Conservation (phyloP, 2,888 invertebrate species). For the Amiota mariae region DNA sequence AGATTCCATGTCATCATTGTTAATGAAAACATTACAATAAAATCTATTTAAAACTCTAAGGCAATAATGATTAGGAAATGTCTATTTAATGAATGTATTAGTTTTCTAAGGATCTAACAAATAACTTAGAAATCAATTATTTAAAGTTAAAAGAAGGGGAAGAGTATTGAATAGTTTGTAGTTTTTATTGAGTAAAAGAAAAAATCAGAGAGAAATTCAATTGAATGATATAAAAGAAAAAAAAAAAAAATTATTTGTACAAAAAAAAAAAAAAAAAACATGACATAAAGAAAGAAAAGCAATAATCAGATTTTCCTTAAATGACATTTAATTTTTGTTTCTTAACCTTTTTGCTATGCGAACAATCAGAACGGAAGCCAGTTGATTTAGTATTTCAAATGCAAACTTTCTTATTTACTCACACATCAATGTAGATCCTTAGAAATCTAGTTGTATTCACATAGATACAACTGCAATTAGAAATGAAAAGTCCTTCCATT, state of each 20-base stretch:
- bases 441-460: conserved; percentile 10
- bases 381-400: conserved; percentile 57
- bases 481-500: conserved; percentile 46
- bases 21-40: too few species aligned
- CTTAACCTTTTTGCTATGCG: not conserved
- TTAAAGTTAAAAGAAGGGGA: too few species aligned
- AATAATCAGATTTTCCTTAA: conserved; percentile 13
- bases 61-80: too few species aligned
- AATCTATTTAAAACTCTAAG: too few species aligned
- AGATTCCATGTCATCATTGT: too few species aligned
- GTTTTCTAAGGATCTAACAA: too few species aligned
- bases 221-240: too few species aligned
- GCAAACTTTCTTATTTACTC: conserved; percentile 43
- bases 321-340: conserved; percentile 6
- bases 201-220: too few species aligned
- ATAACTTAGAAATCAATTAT: too few species aligned
- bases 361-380: conserved; percentile 50
- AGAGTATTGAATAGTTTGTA: too few species aligned
- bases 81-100: too few species aligned
- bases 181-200: too few species aligned
- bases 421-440: conserved; percentile 20
- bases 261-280: not conserved
- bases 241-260: not conserved
- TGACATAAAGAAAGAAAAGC: not conserved
- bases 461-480: conserved; percentile 43